phyloP scores from a whole-genome alignment of 2,888 invertebrate genomes.

The Caenorhabditis sinica region DNA sequence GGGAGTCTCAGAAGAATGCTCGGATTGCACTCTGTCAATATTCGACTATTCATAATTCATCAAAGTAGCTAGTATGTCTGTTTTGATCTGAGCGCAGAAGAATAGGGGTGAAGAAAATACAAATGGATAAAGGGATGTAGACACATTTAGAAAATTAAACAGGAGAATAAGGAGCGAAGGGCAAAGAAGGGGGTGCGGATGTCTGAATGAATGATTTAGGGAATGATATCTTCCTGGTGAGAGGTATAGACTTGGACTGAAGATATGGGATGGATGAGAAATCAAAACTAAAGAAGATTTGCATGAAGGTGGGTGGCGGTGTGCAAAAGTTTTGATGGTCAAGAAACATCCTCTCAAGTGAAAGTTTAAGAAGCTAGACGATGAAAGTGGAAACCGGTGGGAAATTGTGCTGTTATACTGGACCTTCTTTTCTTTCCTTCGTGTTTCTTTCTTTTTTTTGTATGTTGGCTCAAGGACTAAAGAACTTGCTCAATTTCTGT shows the following conservation, averaged over 20 bases:
- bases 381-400: conserved; percentile 57
- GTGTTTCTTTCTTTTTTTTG: conserved; percentile 28
- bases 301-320: conserved; percentile 27
- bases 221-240: conserved; percentile 49
- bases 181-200: background rate
- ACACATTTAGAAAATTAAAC: conserved; percentile 65
- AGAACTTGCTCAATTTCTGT: conserved; percentile 40
- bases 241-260: conserved; percentile 22
- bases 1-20: conserved; percentile 25
- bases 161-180: conserved; percentile 2
- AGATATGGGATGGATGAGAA: conserved; percentile 4
- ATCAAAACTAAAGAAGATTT: conserved; percentile 37
- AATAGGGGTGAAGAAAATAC: no score
- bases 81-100: conserved; percentile 29
- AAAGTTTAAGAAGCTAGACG: conserved; percentile 42
- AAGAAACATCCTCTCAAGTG: conserved; percentile 35
- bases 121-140: conserved; percentile 9
- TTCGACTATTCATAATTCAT: conserved; percentile 49
- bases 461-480: conserved; percentile 44
- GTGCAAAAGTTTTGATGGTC: conserved; percentile 25
- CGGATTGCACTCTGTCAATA: conserved; percentile 48
- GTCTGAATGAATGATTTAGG: conserved; percentile 56
- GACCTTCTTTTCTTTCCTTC: conserved; percentile 16
- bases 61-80: conserved; percentile 22
- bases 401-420: conserved; percentile 51